A percentile compares a stretch with the other conserved stretches of the same genome.
Conservation (phyloP, 2,888 invertebrate genomes). For the Habrosyne pyritoides region DNA sequence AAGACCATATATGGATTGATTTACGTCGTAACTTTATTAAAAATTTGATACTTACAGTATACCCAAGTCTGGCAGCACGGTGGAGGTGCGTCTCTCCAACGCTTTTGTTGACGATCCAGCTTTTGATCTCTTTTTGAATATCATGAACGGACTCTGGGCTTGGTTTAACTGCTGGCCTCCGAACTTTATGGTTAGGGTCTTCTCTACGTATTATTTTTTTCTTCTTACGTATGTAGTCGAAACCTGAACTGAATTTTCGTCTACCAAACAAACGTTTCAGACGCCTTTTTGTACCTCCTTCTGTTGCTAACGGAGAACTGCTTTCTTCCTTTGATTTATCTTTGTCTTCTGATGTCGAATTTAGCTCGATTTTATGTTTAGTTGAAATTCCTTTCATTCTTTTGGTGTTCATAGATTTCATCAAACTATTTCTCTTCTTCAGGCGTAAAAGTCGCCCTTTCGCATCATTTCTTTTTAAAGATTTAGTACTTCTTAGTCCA, state of each 20-base stretch:
- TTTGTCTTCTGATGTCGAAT: constrained; percentile 65
- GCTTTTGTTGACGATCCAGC: constrained; percentile 97
- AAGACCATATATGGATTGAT: too few relatives aligned
- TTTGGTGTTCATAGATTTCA: constrained; percentile 71
- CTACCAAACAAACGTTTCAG: constrained; percentile 86
- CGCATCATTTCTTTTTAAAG: constrained; percentile 74
- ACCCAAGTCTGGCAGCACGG: constrained; percentile 94
- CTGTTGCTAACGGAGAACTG: constrained; percentile 53
- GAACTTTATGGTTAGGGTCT: constrained; percentile 69
- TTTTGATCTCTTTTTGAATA: constrained; percentile 92
- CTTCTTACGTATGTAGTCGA: constrained; percentile 95
- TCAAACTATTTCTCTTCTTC: constrained; percentile 76
- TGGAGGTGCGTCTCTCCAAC: constrained; percentile 97
- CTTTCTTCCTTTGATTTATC: constrained; percentile 68
- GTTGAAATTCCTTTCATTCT: constrained; percentile 66
- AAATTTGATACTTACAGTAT: constrained; percentile 85
- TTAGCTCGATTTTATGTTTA: constrained; percentile 64
- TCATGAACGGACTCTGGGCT: constrained; percentile 88
- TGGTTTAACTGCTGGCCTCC: constrained; percentile 77
- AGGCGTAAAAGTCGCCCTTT: constrained; percentile 72
- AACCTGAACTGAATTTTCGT: constrained; percentile 91
- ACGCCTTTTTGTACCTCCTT: constrained; percentile 77
- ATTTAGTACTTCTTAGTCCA: constrained; percentile 75
- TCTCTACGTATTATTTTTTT: constrained; percentile 88
- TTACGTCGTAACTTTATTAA: constrained; percentile 1